These are phyloP conservation scores for Cyprinodon variegatus DNA, from an alignment of 2,113 vertebrate genomes.

Conservation along the genomic window DNA sequence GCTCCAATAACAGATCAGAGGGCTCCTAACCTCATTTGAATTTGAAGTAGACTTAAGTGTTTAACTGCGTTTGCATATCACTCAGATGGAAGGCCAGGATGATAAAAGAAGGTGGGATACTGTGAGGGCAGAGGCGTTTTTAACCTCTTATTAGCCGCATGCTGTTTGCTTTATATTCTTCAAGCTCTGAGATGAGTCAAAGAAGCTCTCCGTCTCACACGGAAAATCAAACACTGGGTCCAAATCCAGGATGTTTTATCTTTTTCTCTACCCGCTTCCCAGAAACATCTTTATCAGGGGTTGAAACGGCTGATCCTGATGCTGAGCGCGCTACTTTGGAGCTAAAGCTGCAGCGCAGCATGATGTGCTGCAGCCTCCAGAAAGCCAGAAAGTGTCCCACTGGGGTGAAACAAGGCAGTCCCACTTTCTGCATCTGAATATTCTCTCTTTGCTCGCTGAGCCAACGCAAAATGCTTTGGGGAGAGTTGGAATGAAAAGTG, in stretches of 20 bases:
- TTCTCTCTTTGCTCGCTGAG: slow-evolving; percentile 22
- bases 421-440: slow-evolving; percentile 4
- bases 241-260: not conserved
- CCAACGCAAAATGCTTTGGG: slow-evolving; percentile 14
- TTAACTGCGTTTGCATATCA: slow-evolving; percentile 16
- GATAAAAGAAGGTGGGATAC: slow-evolving; percentile 2
- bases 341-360: slow-evolving; percentile 6
- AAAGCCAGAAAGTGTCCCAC: slow-evolving; percentile 3
- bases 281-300: not conserved
- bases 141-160: not conserved
- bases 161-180: not conserved
- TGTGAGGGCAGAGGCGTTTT: not conserved
- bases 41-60: slow-evolving; percentile 14
- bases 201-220: not conserved
- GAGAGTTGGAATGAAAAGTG: slow-evolving; percentile 7
- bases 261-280: slow-evolving; percentile 6
- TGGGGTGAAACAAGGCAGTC: slow-evolving; percentile 16
- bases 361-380: slow-evolving; percentile 8
- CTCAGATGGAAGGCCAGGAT: slow-evolving; percentile 3
- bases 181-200: not conserved
- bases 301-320: not conserved
- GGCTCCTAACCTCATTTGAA: slow-evolving; percentile 18
- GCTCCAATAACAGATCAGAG: slow-evolving; percentile 27
- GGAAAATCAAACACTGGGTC: not conserved
- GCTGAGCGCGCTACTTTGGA: slow-evolving; percentile 8